phyloP scores from a whole-genome alignment of 1,140 invertebrate genomes.

The Branchinecta lynchi region DNA sequence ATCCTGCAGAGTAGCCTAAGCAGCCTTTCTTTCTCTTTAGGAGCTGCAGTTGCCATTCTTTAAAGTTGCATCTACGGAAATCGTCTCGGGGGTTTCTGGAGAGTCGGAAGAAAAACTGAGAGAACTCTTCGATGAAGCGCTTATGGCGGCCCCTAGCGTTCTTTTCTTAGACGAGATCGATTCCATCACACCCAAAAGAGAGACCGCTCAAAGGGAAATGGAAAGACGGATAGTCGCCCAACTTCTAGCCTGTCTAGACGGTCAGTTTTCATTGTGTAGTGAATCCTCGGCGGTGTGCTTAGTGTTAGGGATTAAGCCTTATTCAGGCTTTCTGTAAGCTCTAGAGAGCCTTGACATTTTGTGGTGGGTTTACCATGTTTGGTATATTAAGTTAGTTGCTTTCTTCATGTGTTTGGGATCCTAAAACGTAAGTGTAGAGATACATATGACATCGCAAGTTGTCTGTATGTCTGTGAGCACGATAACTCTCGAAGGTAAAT shows the following conservation, averaged over 20 bases:
- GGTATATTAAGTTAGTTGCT: too few relatives aligned
- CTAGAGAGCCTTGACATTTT: conserved; percentile 13
- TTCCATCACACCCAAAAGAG: conserved; percentile 66
- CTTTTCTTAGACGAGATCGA: conserved; percentile 93
- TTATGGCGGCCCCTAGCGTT: conserved; percentile 55
- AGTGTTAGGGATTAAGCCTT: too few relatives aligned
- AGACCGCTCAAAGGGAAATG: conserved; percentile 83
- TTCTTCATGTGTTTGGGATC: too few relatives aligned
- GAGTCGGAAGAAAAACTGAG: conserved; percentile 86
- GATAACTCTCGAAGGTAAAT: too few relatives aligned
- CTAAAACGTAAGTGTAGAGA: too few relatives aligned
- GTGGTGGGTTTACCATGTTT: background rate
- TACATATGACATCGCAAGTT: too few relatives aligned
- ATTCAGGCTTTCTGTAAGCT: background rate
- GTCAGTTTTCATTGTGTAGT: conserved; percentile 29
- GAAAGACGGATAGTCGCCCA: conserved; percentile 86
- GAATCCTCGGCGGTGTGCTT: background rate
- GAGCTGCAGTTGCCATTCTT: conserved; percentile 54
- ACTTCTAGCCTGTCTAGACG: conserved; percentile 71
- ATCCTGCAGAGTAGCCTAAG: too few relatives aligned
- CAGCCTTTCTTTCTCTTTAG: conserved; percentile 25
- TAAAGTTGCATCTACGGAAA: conserved; percentile 71
- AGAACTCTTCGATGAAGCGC: conserved; percentile 72
- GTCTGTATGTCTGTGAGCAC: too few relatives aligned
- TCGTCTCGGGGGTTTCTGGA: conserved; percentile 85